Evolutionary conservation across 2,113 vertebrate genomes (phyloP), one percentile per base, ranked within the genome.

Genomic region (Sula dactylatra): DNA sequence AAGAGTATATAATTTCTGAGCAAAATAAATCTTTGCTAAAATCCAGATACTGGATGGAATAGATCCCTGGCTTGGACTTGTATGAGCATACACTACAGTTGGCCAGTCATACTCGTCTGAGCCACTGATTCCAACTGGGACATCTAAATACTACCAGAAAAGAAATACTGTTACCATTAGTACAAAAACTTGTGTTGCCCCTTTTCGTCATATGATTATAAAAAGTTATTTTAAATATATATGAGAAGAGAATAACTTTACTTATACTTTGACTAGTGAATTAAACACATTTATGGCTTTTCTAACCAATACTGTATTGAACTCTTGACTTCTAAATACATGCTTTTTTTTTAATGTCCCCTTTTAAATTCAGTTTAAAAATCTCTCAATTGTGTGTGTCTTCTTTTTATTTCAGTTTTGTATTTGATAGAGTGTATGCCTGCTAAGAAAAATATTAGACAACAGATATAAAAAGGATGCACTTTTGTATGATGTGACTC

Each of bases 1-100:
- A 94, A 65, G 5, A 82, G 27, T 26, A 90, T 80, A 55, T 22
- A 50, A 85, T 81, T 95, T 58, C 36, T 45, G 78, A 94, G 32
- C 34, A 95, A 95, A 90, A 95, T 15, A 72, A 65, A 73, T 73
- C 40, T 72, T 65, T 61, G 27, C 20, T 88, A 69, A 89, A 94
- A 91, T 80, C 19, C 66, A 95, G 50, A 20, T 54, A 72, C 7
- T 62, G 64, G 29, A 42, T 71, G 50, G 55, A 70, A 87, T 6
- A 85, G 66, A 85, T 50, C 27, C 32, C 27, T 58, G 40, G 62
- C 64, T 83, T 87, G 58, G 72, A 78, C 36, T 36, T 44, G 42
- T 36, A 61, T 13, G 61, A 89, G 58, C 17, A 34, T 17, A 49
- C 50, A 50, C 9, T 44, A 44, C 24, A 66, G 56, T 7, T 90